Evolutionary conservation across 1,140 invertebrate genomes (phyloP).

Genomic region (Colletes gigas): DNA sequence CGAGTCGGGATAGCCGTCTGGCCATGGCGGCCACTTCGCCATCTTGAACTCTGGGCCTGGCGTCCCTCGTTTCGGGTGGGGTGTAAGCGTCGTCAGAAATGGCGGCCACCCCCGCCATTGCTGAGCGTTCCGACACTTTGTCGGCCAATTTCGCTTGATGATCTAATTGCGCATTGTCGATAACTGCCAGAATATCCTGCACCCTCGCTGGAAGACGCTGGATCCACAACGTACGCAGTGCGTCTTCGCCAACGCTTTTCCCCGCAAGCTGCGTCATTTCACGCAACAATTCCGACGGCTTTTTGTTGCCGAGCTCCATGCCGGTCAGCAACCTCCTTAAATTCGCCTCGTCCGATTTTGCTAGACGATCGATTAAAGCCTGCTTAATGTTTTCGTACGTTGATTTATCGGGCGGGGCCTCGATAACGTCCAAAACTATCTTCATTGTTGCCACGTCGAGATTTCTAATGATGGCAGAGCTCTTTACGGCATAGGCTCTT

Average conservation of each 20-base stretch:
- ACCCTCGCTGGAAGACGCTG: constrained; percentile 26
- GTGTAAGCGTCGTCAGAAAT: too few relatives aligned
- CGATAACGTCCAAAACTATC: constrained; percentile 32
- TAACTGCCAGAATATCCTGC: constrained; percentile 17
- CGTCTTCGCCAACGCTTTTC: constrained; percentile 26
- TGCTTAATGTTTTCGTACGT: constrained; percentile 51
- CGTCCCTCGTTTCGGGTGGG: too few relatives aligned
- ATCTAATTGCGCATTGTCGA: constrained; percentile 9
- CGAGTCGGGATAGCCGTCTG: too few relatives aligned
- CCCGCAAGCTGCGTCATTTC: constrained; percentile 53
- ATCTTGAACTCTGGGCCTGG: too few relatives aligned
- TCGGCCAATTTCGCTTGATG: constrained; percentile 43
- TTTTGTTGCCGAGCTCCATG: constrained; percentile 45
- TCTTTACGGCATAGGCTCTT: constrained; percentile 53
- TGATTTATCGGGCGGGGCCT: constrained; percentile 16
- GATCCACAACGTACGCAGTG: constrained; percentile 55
- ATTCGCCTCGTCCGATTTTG: constrained; percentile 36
- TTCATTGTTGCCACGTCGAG: constrained; percentile 23
- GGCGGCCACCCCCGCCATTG: too few relatives aligned
- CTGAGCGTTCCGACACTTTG: too few relatives aligned
- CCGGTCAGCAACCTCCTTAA: constrained; percentile 17
- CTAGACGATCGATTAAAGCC: constrained; percentile 20
- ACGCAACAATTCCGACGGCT: constrained; percentile 56
- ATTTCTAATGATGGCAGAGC: constrained; percentile 35
- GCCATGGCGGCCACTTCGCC: too few relatives aligned